Base-by-base conservation (phyloP, 2,888 invertebrate species). In the Microctonus hyperodae region DNA sequence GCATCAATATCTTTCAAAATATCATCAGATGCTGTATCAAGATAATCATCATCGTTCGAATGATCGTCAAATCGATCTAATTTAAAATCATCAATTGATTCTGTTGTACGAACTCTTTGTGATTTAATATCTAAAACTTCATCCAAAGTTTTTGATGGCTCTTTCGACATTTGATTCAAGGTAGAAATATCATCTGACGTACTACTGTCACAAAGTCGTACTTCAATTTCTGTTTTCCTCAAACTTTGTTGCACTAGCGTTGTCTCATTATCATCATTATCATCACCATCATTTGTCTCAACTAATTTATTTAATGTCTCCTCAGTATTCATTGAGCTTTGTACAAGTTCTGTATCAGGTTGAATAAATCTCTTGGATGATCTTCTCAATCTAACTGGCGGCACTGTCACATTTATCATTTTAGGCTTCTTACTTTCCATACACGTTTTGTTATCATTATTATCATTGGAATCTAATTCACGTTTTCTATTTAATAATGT, bases 1-100 rank as follows among this genome's bases (percentile, higher is more conserved):
- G 79, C 82, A 57, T 82, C 82, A 51, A 82, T 82, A 63, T 82
- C 82, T 68, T 80, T 79, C 22, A 82, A 74, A 35, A 82, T 82
- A 65, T 82, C 81, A 20, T 79, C 81, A 33, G 79, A 76, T 3
- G 73, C 74, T 9, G 75, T 70, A 48, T 81, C 81, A 16, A 77
- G 51, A 59, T 76, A 76, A 13, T 80, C 79, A n/a, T 76, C 76
- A 31, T 76, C 79, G 56, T 74, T 75, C 4, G 70, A 60, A 56
- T 74, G 60, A 22, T 72, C 76, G n/a, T 74, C 76, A 11, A 63
- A 53, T 55, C 69, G 69, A 59, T 70, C 72, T 7, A 68, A 28
- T 67, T 73, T 59, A 57, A 68, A 59, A 13, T 75, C 76, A 0
- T 73, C 73, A 20, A 22, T 33, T 10, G 55, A 20, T 51, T 22